phyloP scores from a whole-genome alignment of 2,888 invertebrate genomes.

The Nysson spinosus region DNA sequence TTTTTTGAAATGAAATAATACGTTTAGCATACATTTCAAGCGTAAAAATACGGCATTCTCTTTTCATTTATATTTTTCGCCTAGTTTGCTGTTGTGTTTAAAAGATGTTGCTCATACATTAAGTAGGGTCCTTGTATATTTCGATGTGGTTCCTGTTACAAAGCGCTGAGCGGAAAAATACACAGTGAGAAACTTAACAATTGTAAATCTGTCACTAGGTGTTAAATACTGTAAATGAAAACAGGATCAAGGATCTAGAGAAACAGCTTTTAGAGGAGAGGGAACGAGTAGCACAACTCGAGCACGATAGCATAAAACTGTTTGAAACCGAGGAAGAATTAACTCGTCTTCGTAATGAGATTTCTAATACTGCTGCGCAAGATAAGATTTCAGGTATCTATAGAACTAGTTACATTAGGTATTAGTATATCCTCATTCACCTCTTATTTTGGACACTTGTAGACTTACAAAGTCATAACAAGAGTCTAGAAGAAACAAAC shows the following conservation, averaged over 20 bases:
- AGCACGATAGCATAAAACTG: slow-evolving; percentile 79
- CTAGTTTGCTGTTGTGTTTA: neutral
- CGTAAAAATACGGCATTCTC: slow-evolving; percentile 3
- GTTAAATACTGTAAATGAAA: slow-evolving; percentile 77
- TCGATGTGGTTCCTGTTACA: slow-evolving; percentile 32
- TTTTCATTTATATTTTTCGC: slow-evolving; percentile 15
- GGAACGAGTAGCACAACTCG: slow-evolving; percentile 77
- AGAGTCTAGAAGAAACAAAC: slow-evolving; percentile 72
- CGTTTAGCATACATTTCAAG: slow-evolving; percentile 19
- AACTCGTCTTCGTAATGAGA: slow-evolving; percentile 80
- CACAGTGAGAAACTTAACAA: slow-evolving; percentile 34
- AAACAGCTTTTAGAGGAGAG: slow-evolving; percentile 77
- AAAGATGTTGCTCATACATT: neutral
- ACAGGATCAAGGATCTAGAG: slow-evolving; percentile 79
- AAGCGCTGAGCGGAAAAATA: neutral
- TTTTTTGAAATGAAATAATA: slow-evolving; percentile 40
- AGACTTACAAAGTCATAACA: slow-evolving; percentile 66
- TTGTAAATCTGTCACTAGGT: slow-evolving; percentile 73
- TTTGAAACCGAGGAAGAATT: slow-evolving; percentile 85
- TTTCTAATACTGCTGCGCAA: slow-evolving; percentile 73
- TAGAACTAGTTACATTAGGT: no score
- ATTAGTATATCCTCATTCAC: no score
- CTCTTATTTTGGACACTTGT: slow-evolving; percentile 11
- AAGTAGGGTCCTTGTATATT: slow-evolving; percentile 12
- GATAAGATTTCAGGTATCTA: no score